Conservation (phyloP, 2,113 vertebrate genomes). For the Scytalopus superciliaris region DNA sequence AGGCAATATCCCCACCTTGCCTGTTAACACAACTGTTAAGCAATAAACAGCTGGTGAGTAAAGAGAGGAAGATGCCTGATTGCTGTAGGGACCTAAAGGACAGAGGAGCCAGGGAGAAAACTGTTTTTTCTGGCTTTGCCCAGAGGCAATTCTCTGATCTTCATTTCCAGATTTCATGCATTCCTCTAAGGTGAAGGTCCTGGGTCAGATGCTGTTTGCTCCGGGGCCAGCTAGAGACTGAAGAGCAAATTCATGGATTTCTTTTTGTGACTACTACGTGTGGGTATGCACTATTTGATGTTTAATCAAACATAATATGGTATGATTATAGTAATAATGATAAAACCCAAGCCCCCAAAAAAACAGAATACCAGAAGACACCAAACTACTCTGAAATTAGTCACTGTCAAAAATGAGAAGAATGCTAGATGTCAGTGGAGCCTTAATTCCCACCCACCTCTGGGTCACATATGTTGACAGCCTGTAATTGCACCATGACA, state of each 20-base stretch:
- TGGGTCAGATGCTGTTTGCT: background rate
- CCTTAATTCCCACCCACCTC: background rate
- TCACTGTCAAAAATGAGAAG: constrained; percentile 39
- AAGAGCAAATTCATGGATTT: background rate
- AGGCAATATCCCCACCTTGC: background rate
- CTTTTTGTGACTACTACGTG: background rate
- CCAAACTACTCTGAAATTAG: constrained; percentile 25
- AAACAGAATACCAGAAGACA: background rate
- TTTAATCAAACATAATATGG: background rate
- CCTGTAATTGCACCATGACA: background rate
- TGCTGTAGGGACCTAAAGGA: background rate
- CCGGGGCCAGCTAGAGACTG: background rate
- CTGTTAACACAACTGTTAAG: background rate
- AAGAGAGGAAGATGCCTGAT: background rate
- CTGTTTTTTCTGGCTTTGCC: background rate
- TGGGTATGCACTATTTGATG: background rate
- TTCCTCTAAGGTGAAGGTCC: background rate
- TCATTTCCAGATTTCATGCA: background rate
- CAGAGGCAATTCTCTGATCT: background rate
- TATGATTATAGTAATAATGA: constrained; percentile 27
- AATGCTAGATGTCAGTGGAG: constrained; percentile 2
- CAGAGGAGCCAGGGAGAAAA: background rate
- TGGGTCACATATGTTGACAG: background rate
- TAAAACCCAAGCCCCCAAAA: background rate
- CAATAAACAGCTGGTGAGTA: background rate